These are phyloP conservation scores for Protonibea diacanthus DNA, from an alignment of 2,797 vertebrate genomes.

Conservation along the genomic window DNA sequence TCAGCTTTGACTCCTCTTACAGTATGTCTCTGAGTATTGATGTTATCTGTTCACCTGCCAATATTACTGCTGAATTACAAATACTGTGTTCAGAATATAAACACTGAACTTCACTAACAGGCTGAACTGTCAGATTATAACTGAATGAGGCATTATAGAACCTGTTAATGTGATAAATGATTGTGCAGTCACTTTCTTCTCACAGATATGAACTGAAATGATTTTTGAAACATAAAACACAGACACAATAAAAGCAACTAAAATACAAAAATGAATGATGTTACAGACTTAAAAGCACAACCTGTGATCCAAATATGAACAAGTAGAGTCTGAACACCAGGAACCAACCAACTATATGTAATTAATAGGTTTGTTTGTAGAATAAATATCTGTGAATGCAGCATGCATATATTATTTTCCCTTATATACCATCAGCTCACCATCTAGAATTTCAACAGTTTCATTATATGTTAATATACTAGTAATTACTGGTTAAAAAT, in stretches of 20 bases:
- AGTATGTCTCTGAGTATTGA: constrained; percentile 2
- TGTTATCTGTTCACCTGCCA: constrained; percentile 13
- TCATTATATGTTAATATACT: background rate
- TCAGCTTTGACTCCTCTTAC: background rate
- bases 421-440: background rate
- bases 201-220: background rate
- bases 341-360: no score
- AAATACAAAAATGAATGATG: no score
- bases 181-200: background rate
- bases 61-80: constrained; percentile 7
- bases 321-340: background rate
- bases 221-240: background rate
- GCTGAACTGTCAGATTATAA: background rate
- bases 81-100: background rate
- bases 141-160: background rate
- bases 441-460: background rate
- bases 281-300: no score
- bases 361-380: background rate
- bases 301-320: no score
- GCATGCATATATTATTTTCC: no score
- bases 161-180: background rate
- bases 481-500: background rate
- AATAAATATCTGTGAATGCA: background rate
- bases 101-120: background rate
- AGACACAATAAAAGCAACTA: no score